Conservation (phyloP, 2,888 invertebrate species). For the Acleris literana region DNA sequence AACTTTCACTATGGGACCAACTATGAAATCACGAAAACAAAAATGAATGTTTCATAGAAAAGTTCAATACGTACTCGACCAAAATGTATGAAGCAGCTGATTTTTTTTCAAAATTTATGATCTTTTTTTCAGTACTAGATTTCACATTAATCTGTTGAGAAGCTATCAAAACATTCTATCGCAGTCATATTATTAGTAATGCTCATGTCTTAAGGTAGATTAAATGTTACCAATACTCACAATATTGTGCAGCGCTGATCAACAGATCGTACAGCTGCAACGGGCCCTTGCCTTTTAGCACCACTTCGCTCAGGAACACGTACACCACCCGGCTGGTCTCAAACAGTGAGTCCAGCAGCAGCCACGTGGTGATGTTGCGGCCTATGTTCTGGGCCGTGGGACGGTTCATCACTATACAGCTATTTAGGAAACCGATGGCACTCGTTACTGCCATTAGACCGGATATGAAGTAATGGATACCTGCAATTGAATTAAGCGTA, state of each 20-base stretch:
- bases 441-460: conserved; percentile 66
- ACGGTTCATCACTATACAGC: conserved; percentile 66
- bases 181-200: no score
- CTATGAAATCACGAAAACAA: no score
- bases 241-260: conserved; percentile 69
- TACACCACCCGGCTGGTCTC: conserved; percentile 73
- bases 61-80: no score
- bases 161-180: no score
- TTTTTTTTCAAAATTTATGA: no score
- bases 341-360: conserved; percentile 72
- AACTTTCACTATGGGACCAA: no score
- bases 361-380: conserved; percentile 69
- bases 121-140: no score
- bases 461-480: conserved; percentile 69
- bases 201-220: no score
- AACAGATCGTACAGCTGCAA: conserved; percentile 68
- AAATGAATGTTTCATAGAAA: no score
- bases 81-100: no score
- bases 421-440: conserved; percentile 71
- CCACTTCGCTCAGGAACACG: conserved; percentile 68
- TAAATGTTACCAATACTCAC: conserved; percentile 52
- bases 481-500: conserved; percentile 46
- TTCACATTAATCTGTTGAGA: no score
- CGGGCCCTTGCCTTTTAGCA: conserved; percentile 63
- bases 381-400: conserved; percentile 55